Percentiles rank a stretch among this genome's conserved stretches.
Conservation (phyloP, 2,113 vertebrate genomes). For the Lamprotornis superbus region DNA sequence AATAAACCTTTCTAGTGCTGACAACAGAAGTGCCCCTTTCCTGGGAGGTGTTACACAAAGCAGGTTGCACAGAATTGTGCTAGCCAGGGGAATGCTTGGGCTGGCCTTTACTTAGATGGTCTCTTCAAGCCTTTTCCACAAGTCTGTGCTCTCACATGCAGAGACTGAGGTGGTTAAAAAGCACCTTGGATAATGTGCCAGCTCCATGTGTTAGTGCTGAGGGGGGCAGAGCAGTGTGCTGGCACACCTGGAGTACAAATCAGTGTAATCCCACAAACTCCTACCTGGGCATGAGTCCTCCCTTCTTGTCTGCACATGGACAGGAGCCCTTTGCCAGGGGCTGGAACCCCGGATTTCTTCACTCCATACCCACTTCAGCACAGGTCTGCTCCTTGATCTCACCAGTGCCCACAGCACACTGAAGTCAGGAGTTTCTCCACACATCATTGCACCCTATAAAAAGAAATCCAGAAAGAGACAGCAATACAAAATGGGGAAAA, state of each 20-base stretch:
- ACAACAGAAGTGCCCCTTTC: neutral
- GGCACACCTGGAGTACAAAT: neutral
- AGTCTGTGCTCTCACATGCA: neutral
- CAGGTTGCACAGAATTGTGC: neutral
- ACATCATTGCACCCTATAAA: neutral
- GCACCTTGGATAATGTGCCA: neutral
- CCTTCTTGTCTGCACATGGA: neutral
- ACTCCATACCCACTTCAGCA: neutral
- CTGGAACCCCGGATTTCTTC: neutral
- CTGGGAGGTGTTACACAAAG: neutral
- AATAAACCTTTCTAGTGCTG: neutral
- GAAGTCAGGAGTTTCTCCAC: neutral
- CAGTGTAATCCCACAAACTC: neutral
- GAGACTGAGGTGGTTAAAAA: neutral
- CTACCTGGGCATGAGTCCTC: neutral
- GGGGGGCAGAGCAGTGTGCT: neutral
- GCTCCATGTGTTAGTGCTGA: neutral
- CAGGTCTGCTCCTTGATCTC: neutral
- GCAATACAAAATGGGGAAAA: neutral
- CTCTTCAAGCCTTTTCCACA: neutral
- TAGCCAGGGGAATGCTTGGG: neutral
- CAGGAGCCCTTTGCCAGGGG: neutral
- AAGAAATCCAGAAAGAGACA: neutral
- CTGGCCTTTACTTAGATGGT: neutral
- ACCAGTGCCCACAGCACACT: neutral